Conservation (phyloP, 2,888 invertebrate species). For the Carterocephalus palaemon region DNA sequence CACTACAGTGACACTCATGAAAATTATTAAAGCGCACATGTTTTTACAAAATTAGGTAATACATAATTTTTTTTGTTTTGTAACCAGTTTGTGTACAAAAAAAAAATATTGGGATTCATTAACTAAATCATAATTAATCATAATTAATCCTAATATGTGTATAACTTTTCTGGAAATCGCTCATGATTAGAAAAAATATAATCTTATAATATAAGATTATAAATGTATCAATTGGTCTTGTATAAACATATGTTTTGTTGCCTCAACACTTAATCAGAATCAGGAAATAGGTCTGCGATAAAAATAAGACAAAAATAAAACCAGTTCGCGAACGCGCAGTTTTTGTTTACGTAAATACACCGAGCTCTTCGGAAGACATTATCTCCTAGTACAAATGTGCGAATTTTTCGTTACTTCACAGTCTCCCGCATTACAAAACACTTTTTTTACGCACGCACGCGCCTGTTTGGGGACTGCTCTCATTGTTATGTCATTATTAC, state of each 20-base stretch:
- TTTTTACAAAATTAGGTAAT: no score
- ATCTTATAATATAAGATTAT: background rate
- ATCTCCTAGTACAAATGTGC: conserved; percentile 73
- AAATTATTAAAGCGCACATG: no score
- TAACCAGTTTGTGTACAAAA: no score
- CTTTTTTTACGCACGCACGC: conserved; percentile 62
- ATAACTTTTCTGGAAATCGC: no score
- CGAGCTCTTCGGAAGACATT: conserved; percentile 47
- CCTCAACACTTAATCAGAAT: conserved; percentile 1
- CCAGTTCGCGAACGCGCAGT: conserved; percentile 14
- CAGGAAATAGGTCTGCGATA: conserved; percentile 15
- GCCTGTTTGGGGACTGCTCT: conserved; percentile 49
- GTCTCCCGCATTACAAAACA: conserved; percentile 50
- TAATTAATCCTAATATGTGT: no score
- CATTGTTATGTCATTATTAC: conserved; percentile 71
- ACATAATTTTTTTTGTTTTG: no score
- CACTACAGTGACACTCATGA: no score
- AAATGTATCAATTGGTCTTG: background rate
- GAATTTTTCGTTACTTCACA: conserved; percentile 72
- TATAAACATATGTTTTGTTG: background rate
- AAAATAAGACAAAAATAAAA: conserved; percentile 16
- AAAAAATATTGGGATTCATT: no score
- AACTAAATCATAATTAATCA: no score
- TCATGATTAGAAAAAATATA: no score
- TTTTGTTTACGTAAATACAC: conserved; percentile 42